These are phyloP conservation scores for Tupaia chinensis DNA, from an alignment of 2,113 vertebrate genomes.

Conservation along the genomic window DNA sequence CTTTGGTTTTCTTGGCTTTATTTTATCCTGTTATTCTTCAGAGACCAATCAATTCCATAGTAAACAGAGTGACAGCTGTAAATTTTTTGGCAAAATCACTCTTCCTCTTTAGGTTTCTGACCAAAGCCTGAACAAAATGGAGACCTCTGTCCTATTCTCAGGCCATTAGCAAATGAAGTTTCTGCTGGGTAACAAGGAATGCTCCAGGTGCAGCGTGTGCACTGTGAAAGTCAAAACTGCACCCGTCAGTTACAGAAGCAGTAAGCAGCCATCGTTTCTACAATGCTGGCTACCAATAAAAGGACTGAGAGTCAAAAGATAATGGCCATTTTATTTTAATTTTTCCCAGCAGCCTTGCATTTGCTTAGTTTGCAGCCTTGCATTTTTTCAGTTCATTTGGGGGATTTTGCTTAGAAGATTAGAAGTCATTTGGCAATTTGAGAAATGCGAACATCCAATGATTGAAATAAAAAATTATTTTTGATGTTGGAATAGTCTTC, in stretches of 20 bases:
- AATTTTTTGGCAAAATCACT: conserved; percentile 32
- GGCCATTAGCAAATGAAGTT: background rate
- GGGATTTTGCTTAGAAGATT: background rate
- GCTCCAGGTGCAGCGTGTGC: background rate
- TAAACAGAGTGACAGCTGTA: conserved; percentile 57
- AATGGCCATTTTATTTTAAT: background rate
- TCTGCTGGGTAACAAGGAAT: conserved; percentile 2
- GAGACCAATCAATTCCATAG: background rate
- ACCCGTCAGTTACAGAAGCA: conserved; percentile 27
- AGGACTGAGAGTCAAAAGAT: background rate
- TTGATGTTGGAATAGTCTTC: background rate
- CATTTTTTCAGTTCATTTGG: background rate
- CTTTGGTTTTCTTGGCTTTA: conserved; percentile 55
- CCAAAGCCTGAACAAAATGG: conserved; percentile 47
- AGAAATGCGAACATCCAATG: background rate
- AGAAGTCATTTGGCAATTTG: background rate
- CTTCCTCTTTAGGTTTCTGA: conserved; percentile 52
- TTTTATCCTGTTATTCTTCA: conserved; percentile 61
- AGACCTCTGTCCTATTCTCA: conserved; percentile 27
- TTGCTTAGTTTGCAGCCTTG: too few relatives aligned
- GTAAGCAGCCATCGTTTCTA: background rate
- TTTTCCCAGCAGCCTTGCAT: background rate
- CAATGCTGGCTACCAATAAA: background rate
- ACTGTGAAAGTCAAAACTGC: conserved; percentile 4
- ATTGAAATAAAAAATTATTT: background rate